Evolutionary conservation across 1,140 invertebrate species (phyloP).

Genomic region (Babylonia areolata): DNA sequence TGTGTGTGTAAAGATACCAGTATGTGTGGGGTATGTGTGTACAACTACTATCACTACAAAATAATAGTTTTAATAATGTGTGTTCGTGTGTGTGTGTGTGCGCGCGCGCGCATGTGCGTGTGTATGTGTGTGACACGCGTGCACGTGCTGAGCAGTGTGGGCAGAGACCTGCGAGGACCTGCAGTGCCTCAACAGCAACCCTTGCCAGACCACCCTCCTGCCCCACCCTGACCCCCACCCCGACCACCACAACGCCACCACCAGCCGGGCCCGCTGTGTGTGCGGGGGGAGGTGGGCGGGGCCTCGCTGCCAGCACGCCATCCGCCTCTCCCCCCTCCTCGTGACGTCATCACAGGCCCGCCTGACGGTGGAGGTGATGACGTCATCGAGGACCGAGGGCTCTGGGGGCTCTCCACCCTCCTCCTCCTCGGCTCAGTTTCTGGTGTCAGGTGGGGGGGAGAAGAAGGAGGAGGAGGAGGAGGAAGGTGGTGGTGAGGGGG

Average conservation of each 20-base stretch:
- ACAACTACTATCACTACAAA: no score
- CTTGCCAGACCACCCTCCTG: neutral
- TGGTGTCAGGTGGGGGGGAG: neutral
- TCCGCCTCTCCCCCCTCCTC: neutral
- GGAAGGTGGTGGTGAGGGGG: neutral
- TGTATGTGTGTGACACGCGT: no score
- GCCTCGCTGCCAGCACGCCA: constrained; percentile 17
- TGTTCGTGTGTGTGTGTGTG: no score
- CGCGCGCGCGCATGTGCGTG: no score
- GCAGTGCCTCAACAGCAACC: constrained; percentile 36
- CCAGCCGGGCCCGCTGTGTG: constrained; percentile 12
- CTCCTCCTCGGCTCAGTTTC: neutral
- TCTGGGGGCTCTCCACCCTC: neutral
- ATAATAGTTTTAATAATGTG: no score
- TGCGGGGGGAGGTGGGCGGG: constrained; percentile 30
- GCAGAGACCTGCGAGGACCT: constrained; percentile 31
- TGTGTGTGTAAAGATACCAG: no score
- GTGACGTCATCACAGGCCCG: constrained; percentile 23
- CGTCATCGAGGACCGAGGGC: neutral
- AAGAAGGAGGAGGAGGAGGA: neutral
- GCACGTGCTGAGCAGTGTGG: neutral
- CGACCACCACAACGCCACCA: no score
- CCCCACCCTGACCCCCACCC: no score
- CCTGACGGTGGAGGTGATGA: constrained; percentile 23
- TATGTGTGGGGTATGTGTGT: no score